Percentiles rank a stretch among this genome's conserved stretches.
Evolutionary conservation across 2,113 vertebrate species (phyloP).

Genomic region (Boleophthalmus pectinirostris): DNA sequence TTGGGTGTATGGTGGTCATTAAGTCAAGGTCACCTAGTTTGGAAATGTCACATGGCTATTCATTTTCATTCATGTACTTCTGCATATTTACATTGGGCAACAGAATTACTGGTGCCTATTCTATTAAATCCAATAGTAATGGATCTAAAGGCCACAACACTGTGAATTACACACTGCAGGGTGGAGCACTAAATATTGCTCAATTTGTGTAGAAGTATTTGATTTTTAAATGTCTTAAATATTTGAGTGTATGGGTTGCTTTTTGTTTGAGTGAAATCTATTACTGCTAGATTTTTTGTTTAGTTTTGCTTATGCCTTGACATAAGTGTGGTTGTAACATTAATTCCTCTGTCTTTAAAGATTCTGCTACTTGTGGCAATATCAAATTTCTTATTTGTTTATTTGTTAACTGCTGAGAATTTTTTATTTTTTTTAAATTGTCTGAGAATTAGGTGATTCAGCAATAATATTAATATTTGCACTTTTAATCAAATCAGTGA

Average conservation of each 20-base stretch:
- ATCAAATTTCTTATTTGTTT: neutral
- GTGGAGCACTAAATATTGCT: neutral
- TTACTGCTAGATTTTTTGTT: neutral
- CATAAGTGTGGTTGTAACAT: no score
- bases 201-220: neutral
- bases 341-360: neutral
- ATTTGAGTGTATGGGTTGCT: neutral
- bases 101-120: neutral
- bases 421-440: constrained; percentile 1
- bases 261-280: neutral
- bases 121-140: neutral
- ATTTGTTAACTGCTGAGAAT: neutral
- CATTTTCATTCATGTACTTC: neutral
- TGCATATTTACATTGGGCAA: no score
- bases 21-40: no score
- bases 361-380: no score
- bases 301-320: neutral
- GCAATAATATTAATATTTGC: constrained; percentile 11
- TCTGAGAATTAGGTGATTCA: neutral
- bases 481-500: constrained; percentile 18
- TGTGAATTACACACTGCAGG: neutral
- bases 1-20: no score
- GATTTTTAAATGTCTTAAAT: neutral
- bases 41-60: no score
- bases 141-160: neutral